A percentile compares a stretch with the other conserved stretches of the same genome.
These are phyloP conservation scores for Agonum fuliginosum DNA, from an alignment of 2,888 invertebrate species.

Conservation along the genomic window DNA sequence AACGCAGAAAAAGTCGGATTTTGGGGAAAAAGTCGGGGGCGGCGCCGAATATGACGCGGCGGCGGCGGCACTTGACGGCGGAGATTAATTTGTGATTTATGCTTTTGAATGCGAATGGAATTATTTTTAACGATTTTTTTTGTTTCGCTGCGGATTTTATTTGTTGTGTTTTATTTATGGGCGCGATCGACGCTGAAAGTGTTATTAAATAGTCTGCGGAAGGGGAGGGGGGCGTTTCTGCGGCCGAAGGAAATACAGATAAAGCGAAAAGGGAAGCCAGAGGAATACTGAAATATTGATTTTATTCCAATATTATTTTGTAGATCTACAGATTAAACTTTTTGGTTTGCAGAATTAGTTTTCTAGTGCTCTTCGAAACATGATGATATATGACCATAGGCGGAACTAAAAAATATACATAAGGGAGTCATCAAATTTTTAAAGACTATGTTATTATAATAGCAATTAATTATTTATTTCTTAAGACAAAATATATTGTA, in stretches of 20 bases:
- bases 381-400: no score
- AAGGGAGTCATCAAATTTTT: no score
- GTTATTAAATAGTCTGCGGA: constrained; percentile 29
- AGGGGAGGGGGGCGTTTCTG: no score
- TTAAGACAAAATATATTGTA: no score
- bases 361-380: neutral
- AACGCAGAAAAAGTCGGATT: constrained; percentile 14
- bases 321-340: constrained; percentile 20
- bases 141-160: constrained; percentile 35
- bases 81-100: constrained; percentile 51
- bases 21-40: constrained; percentile 35
- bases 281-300: constrained; percentile 31
- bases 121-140: constrained; percentile 36
- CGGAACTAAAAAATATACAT: no score
- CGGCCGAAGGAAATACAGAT: neutral
- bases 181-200: constrained; percentile 28
- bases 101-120: constrained; percentile 44
- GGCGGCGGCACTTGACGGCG: constrained; percentile 10
- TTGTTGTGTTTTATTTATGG: constrained; percentile 38
- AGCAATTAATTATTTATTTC: no score
- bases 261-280: neutral
- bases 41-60: constrained; percentile 31
- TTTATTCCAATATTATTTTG: neutral
- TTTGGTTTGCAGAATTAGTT: neutral
- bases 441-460: no score